A percentile compares a stretch with the other conserved stretches of the same genome.
phyloP scores from a whole-genome alignment of 2,113 vertebrate species.

The Girardinichthys multiradiatus region DNA sequence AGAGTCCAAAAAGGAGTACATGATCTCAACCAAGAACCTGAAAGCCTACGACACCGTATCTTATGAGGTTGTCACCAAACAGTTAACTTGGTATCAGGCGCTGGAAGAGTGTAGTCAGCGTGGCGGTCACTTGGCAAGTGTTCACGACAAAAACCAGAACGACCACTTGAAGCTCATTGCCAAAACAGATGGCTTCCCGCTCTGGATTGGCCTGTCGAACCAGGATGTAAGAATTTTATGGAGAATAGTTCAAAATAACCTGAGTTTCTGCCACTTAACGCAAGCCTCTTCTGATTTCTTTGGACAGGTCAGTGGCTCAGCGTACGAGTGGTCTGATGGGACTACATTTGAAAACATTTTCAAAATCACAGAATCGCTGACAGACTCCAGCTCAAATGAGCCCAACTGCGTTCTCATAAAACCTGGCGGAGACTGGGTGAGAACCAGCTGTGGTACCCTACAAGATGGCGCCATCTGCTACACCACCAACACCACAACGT shows the following conservation, averaged over 20 bases:
- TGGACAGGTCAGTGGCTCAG: conserved; percentile 76
- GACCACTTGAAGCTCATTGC: conserved; percentile 82
- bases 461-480: conserved; percentile 92
- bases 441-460: conserved; percentile 75
- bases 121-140: conserved; percentile 86
- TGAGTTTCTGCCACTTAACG: background rate
- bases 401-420: conserved; percentile 85
- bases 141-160: conserved; percentile 80
- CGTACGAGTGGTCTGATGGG: conserved; percentile 94
- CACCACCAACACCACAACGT: conserved; percentile 56
- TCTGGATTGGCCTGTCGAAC: conserved; percentile 93
- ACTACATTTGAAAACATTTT: conserved; percentile 80
- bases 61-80: conserved; percentile 83
- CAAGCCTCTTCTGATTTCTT: background rate
- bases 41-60: conserved; percentile 76
- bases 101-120: conserved; percentile 81
- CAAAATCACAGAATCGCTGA: conserved; percentile 56
- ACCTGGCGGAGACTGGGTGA: conserved; percentile 84
- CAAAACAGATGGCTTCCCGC: conserved; percentile 87
- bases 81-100: conserved; percentile 89
- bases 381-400: conserved; percentile 44
- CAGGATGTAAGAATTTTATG: conserved; percentile 85
- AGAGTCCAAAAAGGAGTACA: conserved; percentile 80
- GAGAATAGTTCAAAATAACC: background rate
- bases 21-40: conserved; percentile 66